These are phyloP conservation scores for Drosophila acutilabella DNA, from an alignment of 2,888 invertebrate species.

Conservation along the genomic window DNA sequence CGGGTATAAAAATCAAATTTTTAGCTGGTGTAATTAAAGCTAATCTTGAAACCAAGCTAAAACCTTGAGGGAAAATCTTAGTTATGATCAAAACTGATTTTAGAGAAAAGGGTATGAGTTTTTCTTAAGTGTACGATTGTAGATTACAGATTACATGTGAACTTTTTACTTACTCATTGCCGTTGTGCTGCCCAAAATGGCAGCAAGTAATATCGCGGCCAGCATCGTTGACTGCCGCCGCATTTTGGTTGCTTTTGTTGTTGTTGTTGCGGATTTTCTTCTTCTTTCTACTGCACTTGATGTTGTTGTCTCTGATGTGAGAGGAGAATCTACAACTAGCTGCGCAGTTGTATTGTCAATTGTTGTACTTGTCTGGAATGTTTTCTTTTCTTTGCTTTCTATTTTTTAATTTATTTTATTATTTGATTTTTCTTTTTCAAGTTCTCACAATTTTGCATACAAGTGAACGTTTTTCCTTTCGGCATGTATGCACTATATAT, in stretches of 20 bases:
- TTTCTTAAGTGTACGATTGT: neutral
- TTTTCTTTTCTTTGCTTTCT: constrained; percentile 25
- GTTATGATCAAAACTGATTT: too few species aligned
- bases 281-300: constrained; percentile 1
- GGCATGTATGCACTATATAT: constrained; percentile 38
- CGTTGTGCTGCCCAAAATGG: constrained; percentile 80
- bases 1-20: too few species aligned
- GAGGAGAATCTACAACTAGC: constrained; percentile 40
- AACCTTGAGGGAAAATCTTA: too few species aligned
- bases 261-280: constrained; percentile 39
- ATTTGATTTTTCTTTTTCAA: constrained; percentile 11
- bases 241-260: constrained; percentile 72
- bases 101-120: too few species aligned
- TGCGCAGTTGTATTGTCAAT: constrained; percentile 42
- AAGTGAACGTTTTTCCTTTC: constrained; percentile 48
- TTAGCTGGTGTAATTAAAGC: too few species aligned
- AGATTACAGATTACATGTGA: neutral
- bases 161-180: constrained; percentile 82
- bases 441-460: constrained; percentile 65
- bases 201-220: constrained; percentile 83
- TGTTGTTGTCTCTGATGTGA: constrained; percentile 10
- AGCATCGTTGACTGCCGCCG: constrained; percentile 84
- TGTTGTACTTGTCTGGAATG: constrained; percentile 47
- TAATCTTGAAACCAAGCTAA: too few species aligned
- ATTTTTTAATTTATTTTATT: constrained; percentile 12